These are phyloP conservation scores for Raja brachyura DNA, from an alignment of 2,113 vertebrate genomes.

Conservation along the genomic window DNA sequence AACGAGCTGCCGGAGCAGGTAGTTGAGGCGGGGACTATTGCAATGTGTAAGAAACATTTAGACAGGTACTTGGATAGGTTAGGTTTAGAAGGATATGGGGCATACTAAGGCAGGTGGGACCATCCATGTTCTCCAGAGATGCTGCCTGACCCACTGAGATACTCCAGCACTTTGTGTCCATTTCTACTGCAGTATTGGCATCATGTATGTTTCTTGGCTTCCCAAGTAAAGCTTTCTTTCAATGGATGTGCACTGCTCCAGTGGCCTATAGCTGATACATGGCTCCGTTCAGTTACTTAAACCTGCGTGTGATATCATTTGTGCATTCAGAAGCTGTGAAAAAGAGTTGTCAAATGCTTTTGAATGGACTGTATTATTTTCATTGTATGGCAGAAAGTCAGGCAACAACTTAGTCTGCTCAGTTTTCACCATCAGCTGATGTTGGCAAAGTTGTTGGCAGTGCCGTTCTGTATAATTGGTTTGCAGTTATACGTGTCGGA, in stretches of 20 bases:
- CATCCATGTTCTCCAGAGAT: too few relatives aligned
- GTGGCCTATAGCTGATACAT: conserved; percentile 19
- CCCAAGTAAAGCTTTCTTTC: not conserved
- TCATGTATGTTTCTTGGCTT: not conserved
- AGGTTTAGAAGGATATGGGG: too few relatives aligned
- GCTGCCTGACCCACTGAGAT: too few relatives aligned
- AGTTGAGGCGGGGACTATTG: too few relatives aligned
- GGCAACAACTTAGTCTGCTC: conserved; percentile 9
- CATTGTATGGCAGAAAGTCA: conserved; percentile 27
- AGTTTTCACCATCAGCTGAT: conserved; percentile 26
- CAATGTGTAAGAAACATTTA: too few relatives aligned
- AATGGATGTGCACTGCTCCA: conserved; percentile 14
- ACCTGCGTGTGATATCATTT: conserved; percentile 23
- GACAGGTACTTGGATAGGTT: too few relatives aligned
- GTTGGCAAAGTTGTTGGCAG: conserved; percentile 15
- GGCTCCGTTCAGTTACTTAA: conserved; percentile 28
- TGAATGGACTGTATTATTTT: conserved; percentile 32
- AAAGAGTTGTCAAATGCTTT: conserved; percentile 12
- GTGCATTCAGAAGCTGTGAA: conserved; percentile 12
- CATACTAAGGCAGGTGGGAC: too few relatives aligned
- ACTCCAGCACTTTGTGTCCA: too few relatives aligned
- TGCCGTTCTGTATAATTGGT: conserved; percentile 1
- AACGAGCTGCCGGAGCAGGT: too few relatives aligned
- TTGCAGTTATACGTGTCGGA: not conserved
- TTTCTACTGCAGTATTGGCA: not conserved